phyloP scores from a whole-genome alignment of 2,888 invertebrate species.

The Aspidapion aeneum region DNA sequence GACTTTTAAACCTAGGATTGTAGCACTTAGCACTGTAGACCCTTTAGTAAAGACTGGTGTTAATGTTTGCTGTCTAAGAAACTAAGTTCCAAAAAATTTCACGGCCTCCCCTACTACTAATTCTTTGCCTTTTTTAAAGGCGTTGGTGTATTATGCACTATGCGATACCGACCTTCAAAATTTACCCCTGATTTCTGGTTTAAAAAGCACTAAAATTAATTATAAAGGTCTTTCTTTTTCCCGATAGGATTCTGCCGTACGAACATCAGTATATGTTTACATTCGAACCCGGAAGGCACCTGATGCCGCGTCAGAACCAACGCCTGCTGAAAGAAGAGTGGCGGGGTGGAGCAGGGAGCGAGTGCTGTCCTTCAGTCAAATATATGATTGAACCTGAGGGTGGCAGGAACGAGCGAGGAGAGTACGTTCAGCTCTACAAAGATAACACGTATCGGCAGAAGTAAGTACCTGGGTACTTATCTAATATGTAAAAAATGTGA shows the following conservation, averaged over 20 bases:
- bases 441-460: constrained; percentile 65
- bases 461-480: constrained; percentile 17
- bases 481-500: no score
- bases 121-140: no score
- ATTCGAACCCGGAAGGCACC: constrained; percentile 45
- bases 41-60: no score
- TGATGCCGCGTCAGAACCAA: constrained; percentile 63
- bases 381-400: constrained; percentile 76
- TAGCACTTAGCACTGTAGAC: no score
- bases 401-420: constrained; percentile 69
- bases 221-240: constrained; percentile 7
- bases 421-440: constrained; percentile 71
- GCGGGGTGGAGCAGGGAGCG: constrained; percentile 43
- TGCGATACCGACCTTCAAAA: no score
- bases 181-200: no score
- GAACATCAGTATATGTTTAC: constrained; percentile 36
- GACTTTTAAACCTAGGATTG: no score
- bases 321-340: constrained; percentile 50
- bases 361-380: constrained; percentile 78
- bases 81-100: no score
- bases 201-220: no score
- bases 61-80: no score
- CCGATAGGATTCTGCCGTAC: constrained; percentile 37
- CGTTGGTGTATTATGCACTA: no score
- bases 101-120: no score